Base-by-base conservation (phyloP, 2,888 invertebrate species). In the Prosapia bicincta region DNA sequence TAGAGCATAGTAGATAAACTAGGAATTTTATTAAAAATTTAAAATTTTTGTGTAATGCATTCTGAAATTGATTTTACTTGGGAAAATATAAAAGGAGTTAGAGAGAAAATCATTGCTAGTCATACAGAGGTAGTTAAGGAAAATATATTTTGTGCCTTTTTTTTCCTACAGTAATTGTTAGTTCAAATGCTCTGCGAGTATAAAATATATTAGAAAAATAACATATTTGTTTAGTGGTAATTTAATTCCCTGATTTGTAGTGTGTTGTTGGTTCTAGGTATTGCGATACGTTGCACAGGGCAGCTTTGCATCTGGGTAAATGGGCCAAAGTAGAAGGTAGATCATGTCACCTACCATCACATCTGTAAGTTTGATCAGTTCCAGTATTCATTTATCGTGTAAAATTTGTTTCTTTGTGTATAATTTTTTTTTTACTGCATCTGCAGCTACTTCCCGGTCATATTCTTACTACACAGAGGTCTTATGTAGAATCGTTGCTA, bases 201-300 rank as follows among this genome's bases (percentile, higher is more conserved):
- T n/a, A 10, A 38, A 15, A 38, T 10, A 38, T 20, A 72, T 20
- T n/a, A n/a, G n/a, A n/a, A n/a, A n/a, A n/a, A n/a, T 72, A 30
- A 69, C n/a, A 32, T 70, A 0, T 13, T 20, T 15, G 13, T 74
- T 54, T 43, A n/a, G 6, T 13, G 6, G 25, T 20, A 13, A 28
- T 69, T 32, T 26, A 3, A 26, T 26, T 32, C 24, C 9, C 10
- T 2, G 0, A 2, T 28, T 26, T 73, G 43, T 23, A n/a, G n/a
- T n/a, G n/a, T n/a, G n/a, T n/a, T 30, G 30, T 20, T 75, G 68
- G 72, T 75, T 79, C 28, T 75, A 86, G 87, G 79, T 95, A 95
- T 83, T 93, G 95, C 83, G 98, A 99, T 86, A 91, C 94, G 38
- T 87, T 98, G 78, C 98, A 99, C 85, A 89, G 95, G 81, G 93